Conservation (phyloP, 2,797 vertebrate species). For the Microctenopoma stevenorrisi region DNA sequence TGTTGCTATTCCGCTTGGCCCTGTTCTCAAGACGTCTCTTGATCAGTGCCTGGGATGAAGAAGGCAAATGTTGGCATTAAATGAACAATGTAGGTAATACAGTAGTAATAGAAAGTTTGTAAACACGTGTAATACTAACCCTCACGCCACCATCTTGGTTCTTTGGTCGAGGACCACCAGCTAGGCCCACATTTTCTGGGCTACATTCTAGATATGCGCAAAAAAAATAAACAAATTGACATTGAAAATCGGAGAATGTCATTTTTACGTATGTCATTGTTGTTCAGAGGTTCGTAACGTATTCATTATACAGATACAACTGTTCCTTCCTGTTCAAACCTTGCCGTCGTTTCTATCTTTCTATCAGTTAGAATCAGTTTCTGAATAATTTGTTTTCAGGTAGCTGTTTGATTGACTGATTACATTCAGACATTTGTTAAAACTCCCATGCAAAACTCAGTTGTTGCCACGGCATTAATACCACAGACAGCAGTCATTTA, state of each 20-base stretch:
- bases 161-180: constrained; percentile 70
- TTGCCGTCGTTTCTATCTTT: neutral
- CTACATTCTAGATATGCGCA: constrained; percentile 74
- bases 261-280: neutral
- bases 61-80: neutral
- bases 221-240: neutral
- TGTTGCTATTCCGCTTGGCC: constrained; percentile 75
- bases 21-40: constrained; percentile 77
- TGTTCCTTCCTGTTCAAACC: neutral
- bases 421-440: neutral
- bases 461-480: neutral
- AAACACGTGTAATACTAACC: constrained; percentile 67
- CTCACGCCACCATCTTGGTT: constrained; percentile 80
- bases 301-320: neutral
- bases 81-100: constrained; percentile 49
- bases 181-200: constrained; percentile 71
- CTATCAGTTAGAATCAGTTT: neutral
- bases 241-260: neutral
- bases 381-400: neutral
- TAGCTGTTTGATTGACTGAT: neutral
- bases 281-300: neutral
- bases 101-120: neutral
- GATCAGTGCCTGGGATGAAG: constrained; percentile 74
- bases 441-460: neutral
- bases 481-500: fast-evolving